Evolutionary conservation across 2,113 vertebrate genomes (phyloP).

Genomic region (Sebastes schlegelii): DNA sequence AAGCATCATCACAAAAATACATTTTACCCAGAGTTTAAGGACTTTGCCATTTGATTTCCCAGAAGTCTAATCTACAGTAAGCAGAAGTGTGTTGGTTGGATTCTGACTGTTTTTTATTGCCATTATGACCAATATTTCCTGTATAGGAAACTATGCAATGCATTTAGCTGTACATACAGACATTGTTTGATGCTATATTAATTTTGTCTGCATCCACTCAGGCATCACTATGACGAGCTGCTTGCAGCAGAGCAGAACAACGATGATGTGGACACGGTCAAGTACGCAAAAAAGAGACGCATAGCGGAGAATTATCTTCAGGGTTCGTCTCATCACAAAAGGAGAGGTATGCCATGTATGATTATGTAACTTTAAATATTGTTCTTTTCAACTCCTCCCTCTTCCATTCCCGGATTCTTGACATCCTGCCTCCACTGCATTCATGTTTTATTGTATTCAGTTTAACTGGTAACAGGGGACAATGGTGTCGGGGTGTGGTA

Average conservation of each 20-base stretch:
- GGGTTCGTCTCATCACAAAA: conserved; percentile 35
- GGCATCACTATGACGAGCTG: conserved; percentile 76
- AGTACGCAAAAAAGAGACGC: conserved; percentile 76
- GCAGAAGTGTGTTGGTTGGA: neutral
- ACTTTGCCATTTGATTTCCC: neutral
- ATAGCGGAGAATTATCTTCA: conserved; percentile 51
- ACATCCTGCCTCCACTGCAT: neutral
- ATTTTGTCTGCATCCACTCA: conserved; percentile 36
- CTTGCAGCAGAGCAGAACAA: conserved; percentile 41
- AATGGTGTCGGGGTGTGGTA: conserved; percentile 14
- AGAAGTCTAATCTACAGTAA: neutral
- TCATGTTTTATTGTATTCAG: conserved; percentile 4
- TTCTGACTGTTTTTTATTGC: neutral
- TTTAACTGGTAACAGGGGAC: neutral
- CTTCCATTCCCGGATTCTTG: neutral
- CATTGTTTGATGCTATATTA: neutral
- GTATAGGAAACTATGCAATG: neutral
- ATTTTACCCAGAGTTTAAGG: neutral
- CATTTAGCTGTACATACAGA: neutral
- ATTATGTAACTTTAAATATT: neutral
- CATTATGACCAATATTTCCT: neutral
- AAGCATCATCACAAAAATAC: neutral
- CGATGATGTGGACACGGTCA: conserved; percentile 80
- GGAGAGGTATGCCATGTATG: conserved; percentile 62
- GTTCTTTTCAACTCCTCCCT: neutral